A percentile compares a stretch with the other conserved stretches of the same genome.
phyloP scores from a whole-genome alignment of 2,888 invertebrate species.

The Lasioglossum oenotherae region DNA sequence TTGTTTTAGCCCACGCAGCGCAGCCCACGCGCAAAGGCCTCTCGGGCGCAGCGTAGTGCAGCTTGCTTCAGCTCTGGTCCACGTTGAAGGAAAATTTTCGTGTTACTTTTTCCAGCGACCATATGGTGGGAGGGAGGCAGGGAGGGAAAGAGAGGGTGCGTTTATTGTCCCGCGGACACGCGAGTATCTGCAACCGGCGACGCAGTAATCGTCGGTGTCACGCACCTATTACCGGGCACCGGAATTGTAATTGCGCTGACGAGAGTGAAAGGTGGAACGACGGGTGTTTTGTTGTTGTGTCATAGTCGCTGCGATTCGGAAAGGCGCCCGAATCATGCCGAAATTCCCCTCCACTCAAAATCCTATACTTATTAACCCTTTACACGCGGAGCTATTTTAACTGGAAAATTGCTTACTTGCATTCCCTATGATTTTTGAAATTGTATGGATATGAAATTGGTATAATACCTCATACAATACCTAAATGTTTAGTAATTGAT shows the following conservation, averaged over 20 bases:
- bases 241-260: slow-evolving; percentile 41
- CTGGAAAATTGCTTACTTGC: too few species aligned
- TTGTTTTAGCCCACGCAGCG: slow-evolving; percentile 80
- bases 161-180: slow-evolving; percentile 20
- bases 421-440: too few species aligned
- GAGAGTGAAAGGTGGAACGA: slow-evolving; percentile 39
- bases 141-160: not conserved
- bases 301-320: slow-evolving; percentile 25
- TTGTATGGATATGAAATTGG: too few species aligned
- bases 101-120: not conserved
- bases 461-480: too few species aligned
- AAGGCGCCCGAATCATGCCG: not conserved
- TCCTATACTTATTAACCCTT: not conserved
- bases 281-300: slow-evolving; percentile 27
- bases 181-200: slow-evolving; percentile 10
- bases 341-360: not conserved
- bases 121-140: too few species aligned
- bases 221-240: slow-evolving; percentile 38
- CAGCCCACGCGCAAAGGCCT: slow-evolving; percentile 68
- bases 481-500: too few species aligned
- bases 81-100: slow-evolving; percentile 28
- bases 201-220: slow-evolving; percentile 25
- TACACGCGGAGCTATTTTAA: too few species aligned
- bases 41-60: not conserved
- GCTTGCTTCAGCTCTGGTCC: not conserved